Percentiles rank a stretch among this genome's conserved stretches.
These are phyloP conservation scores for Australoheros scitulus DNA, from an alignment of 2,113 vertebrate species.

Conservation along the genomic window DNA sequence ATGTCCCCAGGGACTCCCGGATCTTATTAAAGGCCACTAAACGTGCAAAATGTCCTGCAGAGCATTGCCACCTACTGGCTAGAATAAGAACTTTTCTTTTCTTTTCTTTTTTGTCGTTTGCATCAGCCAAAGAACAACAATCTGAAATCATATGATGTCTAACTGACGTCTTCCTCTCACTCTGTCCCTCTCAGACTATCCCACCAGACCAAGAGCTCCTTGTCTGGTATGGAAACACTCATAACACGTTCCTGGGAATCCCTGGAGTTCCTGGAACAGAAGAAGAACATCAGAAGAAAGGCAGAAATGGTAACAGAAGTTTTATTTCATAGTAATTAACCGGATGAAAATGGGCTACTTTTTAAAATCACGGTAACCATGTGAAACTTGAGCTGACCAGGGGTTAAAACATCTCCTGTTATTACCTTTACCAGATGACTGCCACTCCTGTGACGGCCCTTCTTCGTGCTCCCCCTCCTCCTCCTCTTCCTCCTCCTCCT, in stretches of 20 bases:
- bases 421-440: constrained; percentile 83
- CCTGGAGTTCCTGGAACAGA: constrained; percentile 91
- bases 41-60: background rate
- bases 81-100: background rate
- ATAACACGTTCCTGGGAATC: constrained; percentile 96
- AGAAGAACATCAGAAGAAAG: constrained; percentile 94
- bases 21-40: background rate
- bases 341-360: background rate
- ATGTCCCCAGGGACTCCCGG: background rate
- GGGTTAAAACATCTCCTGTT: background rate
- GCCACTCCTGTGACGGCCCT: constrained; percentile 80
- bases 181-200: constrained; percentile 82
- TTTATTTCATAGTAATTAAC: background rate
- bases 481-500: constrained; percentile 52
- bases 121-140: background rate
- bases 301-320: constrained; percentile 79
- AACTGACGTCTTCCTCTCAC: background rate
- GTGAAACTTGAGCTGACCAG: background rate
- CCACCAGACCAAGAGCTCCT: constrained; percentile 97
- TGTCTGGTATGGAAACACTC: constrained; percentile 97
- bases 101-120: background rate
- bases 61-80: constrained; percentile 42
- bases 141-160: background rate
- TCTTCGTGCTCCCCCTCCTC: constrained; percentile 65
- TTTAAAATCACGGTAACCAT: background rate